Conservation (phyloP, 2,888 invertebrate species). For the Diadegma fenestrale region DNA sequence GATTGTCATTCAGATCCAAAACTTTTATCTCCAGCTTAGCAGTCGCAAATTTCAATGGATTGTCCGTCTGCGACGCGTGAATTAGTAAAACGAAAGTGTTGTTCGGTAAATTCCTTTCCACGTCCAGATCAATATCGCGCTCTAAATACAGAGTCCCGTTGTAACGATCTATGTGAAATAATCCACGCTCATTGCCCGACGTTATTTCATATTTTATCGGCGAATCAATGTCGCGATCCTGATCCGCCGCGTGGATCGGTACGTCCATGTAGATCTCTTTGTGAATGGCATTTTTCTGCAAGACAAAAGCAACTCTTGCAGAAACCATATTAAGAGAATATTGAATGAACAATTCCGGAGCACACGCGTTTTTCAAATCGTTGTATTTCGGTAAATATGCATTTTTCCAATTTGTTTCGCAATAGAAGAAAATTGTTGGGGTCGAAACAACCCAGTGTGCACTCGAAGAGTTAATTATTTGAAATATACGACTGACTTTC, state of each 20-base stretch:
- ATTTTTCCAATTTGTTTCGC: no score
- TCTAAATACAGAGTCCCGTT: conserved; percentile 92
- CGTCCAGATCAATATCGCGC: conserved; percentile 93
- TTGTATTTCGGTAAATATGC: no score
- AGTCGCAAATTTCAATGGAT: conserved; percentile 90
- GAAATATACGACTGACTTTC: neutral
- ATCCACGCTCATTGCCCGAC: conserved; percentile 91
- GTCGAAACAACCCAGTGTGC: no score
- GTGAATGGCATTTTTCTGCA: conserved; percentile 90
- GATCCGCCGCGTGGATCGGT: conserved; percentile 92
- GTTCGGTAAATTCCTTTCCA: conserved; percentile 89
- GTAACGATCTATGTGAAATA: conserved; percentile 90
- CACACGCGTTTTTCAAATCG: no score
- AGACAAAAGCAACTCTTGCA: neutral
- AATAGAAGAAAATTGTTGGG: no score
- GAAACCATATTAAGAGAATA: neutral
- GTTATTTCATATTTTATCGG: conserved; percentile 92
- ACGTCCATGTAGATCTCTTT: conserved; percentile 90
- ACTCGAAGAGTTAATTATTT: no score
- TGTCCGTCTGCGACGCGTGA: conserved; percentile 92
- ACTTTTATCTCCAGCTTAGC: conserved; percentile 91
- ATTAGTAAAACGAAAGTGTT: conserved; percentile 92
- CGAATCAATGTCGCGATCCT: conserved; percentile 91
- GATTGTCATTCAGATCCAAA: conserved; percentile 92
- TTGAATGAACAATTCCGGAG: neutral